These are phyloP conservation scores for Drosophila repletoides DNA, from an alignment of 1,140 invertebrate species.

Conservation along the genomic window DNA sequence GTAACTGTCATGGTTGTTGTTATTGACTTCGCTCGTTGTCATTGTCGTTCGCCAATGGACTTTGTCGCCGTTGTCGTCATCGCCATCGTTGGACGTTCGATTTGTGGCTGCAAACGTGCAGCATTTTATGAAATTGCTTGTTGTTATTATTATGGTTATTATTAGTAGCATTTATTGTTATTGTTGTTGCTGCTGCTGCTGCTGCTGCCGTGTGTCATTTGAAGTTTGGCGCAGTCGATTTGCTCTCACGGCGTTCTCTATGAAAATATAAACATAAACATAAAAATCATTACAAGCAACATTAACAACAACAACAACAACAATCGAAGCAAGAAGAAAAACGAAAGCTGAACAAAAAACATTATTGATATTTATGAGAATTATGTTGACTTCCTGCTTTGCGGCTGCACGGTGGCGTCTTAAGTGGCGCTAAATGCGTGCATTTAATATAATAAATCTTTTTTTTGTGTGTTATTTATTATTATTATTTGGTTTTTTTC, in stretches of 20 bases:
- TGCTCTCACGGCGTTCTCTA: conserved; percentile 60
- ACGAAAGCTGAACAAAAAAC: conserved; percentile 67
- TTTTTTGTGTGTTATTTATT: conserved; percentile 31
- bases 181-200: conserved; percentile 17
- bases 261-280: conserved; percentile 77
- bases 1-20: conserved; percentile 69
- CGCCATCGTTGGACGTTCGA: conserved; percentile 41
- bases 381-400: conserved; percentile 75
- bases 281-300: conserved; percentile 65
- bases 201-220: conserved; percentile 53
- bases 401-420: conserved; percentile 54
- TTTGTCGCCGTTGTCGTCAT: conserved; percentile 26
- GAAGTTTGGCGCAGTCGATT: conserved; percentile 52
- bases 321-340: conserved; percentile 17
- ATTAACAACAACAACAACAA: conserved; percentile 24
- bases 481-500: conserved; percentile 10
- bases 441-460: conserved; percentile 78
- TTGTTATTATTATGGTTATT: conserved; percentile 79
- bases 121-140: conserved; percentile 77
- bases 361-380: conserved; percentile 79
- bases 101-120: conserved; percentile 59
- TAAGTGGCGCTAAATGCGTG: conserved; percentile 78
- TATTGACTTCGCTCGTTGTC: conserved; percentile 58
- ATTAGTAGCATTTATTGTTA: conserved; percentile 63
- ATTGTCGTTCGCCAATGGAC: conserved; percentile 35